Base-by-base conservation (phyloP, 2,797 vertebrate species). In the Neomorphus geoffroyi region DNA sequence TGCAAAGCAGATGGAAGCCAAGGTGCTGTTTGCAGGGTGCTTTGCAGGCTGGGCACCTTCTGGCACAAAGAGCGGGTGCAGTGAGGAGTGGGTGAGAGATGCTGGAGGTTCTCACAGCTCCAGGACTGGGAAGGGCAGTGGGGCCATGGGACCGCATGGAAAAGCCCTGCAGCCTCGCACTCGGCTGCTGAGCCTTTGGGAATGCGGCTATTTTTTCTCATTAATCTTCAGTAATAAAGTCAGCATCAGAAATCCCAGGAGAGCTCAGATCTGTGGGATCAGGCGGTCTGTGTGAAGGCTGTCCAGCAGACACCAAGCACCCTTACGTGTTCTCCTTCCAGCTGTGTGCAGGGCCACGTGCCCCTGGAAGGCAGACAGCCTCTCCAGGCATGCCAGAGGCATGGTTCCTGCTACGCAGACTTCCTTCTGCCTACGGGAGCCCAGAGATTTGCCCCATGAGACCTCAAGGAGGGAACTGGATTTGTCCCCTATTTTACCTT, bases 41-140 rank as follows among this genome's bases (percentile, higher is more conserved):
- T 60, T 48, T 90, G 50, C 26, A 14, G 4, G 39, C 53, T 19
- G 56, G n/a, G 35, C 53, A 37, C 17, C 18, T 19, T 26, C 12
- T 2, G 4, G 27, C 41, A 7, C 0, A 0, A 11, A 14, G 54
- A 37, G 48, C 2, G 0, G 7, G 27, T 6, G 48, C 21, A 18
- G 39, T 1, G 5, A 6, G 54, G 60, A 32, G 11, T 21, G n/a
- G 28, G 50, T 1, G 4, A 61, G 79, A 46, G 30, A 30, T 23
- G 39, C 46, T 0, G 0, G 50, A 0, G 0, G n/a, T n/a, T 91
- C 74, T 51, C 67, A 48, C 30, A 48, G 74, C 51, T 62, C 33
- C 10, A 0, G 8, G 51, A 39, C 30, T 50, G 46, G 54, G 80
- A 67, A 66, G 61, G 61, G 28, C 62, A 30, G 30, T 0, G 0